Percentiles rank a stretch among this genome's conserved stretches.
Evolutionary conservation across 2,888 invertebrate species (phyloP).

Genomic region (Hymenopus coronatus): DNA sequence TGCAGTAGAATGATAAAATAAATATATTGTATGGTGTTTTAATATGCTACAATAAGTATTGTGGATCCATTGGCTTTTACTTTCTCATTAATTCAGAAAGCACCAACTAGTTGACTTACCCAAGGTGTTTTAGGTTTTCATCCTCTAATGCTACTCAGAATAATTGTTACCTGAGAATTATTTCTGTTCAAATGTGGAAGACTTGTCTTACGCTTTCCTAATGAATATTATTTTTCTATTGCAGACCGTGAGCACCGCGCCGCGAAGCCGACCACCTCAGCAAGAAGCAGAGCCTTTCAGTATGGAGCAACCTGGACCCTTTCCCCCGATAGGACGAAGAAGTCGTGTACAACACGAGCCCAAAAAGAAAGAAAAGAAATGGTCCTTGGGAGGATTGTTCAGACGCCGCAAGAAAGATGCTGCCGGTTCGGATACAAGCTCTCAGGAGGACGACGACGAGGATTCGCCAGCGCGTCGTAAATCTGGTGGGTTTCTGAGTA

Average conservation of each 20-base stretch:
- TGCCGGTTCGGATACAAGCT: constrained; percentile 56
- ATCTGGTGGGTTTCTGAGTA: constrained; percentile 42
- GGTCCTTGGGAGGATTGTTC: constrained; percentile 79
- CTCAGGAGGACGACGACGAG: constrained; percentile 53
- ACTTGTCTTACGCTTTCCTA: background rate
- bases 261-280: constrained; percentile 49
- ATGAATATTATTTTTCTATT: constrained; percentile 39
- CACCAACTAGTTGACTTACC: too few species aligned
- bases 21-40: too few species aligned
- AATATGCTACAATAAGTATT: too few species aligned
- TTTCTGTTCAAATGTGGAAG: background rate
- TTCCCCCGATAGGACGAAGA: background rate
- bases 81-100: too few species aligned
- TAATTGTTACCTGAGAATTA: background rate
- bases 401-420: constrained; percentile 68
- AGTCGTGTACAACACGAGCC: constrained; percentile 43
- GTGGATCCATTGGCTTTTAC: too few species aligned
- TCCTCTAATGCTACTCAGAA: background rate
- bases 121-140: background rate
- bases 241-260: constrained; percentile 49
- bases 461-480: constrained; percentile 44
- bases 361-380: constrained; percentile 66
- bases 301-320: constrained; percentile 19
- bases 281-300: background rate
- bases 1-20: too few species aligned